These are phyloP conservation scores for Sminthurinus signatus DNA, from an alignment of 1,140 invertebrate genomes.

Conservation along the genomic window DNA sequence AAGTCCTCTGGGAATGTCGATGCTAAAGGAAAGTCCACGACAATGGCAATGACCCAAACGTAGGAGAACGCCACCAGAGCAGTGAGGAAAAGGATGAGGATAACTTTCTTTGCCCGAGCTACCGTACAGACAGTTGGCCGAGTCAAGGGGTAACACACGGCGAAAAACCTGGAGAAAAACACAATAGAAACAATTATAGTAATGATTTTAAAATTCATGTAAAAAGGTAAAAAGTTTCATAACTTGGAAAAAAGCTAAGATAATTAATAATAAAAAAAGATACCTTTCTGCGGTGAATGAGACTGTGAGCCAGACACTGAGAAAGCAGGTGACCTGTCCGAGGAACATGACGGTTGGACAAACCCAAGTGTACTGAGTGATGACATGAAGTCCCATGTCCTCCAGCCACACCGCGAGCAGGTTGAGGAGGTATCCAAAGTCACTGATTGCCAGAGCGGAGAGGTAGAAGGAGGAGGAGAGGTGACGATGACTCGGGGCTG, in stretches of 20 bases:
- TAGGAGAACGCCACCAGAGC: slow-evolving; percentile 58
- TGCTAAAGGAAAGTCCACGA: not conserved
- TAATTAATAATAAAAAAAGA: no score
- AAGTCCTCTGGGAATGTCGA: not conserved
- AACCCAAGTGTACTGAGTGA: slow-evolving; percentile 57
- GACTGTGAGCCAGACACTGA: slow-evolving; percentile 74
- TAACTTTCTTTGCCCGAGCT: slow-evolving; percentile 58
- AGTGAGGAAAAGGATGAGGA: slow-evolving; percentile 51
- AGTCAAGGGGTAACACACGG: slow-evolving; percentile 66
- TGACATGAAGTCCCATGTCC: slow-evolving; percentile 50
- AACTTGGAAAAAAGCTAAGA: no score
- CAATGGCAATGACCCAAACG: slow-evolving; percentile 48
- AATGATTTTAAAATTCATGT: no score
- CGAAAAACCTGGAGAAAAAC: no score
- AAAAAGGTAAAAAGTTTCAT: no score
- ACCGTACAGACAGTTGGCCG: slow-evolving; percentile 72
- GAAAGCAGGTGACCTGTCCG: slow-evolving; percentile 60
- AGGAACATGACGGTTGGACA: slow-evolving; percentile 67
- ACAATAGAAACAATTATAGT: no score
- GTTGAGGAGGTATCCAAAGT: slow-evolving; percentile 62
- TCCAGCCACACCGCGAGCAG: slow-evolving; percentile 59
- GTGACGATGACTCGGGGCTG: slow-evolving; percentile 59
- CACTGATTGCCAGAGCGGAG: slow-evolving; percentile 64
- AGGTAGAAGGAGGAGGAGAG: slow-evolving; percentile 72
- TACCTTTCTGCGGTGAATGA: slow-evolving; percentile 78